Conservation (phyloP, 1,140 invertebrate genomes). For the Trissolcus basalis region DNA sequence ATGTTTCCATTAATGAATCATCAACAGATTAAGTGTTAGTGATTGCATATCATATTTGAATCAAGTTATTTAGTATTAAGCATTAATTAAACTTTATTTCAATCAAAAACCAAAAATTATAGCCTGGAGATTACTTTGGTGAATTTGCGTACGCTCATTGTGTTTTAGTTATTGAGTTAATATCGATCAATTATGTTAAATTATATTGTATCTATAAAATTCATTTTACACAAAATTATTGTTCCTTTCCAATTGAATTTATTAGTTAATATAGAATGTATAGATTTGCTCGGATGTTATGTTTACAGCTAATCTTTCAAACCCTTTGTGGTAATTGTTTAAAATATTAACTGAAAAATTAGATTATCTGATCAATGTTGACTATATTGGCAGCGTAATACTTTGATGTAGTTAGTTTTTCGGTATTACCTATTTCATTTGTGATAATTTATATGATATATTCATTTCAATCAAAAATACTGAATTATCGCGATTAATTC, state of each 20-base stretch:
- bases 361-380: too few relatives aligned
- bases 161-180: neutral
- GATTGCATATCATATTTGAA: slow-evolving; percentile 5
- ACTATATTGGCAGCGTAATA: too few relatives aligned
- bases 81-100: slow-evolving; percentile 11
- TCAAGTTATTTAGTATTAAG: slow-evolving; percentile 2
- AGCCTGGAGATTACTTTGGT: neutral
- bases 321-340: too few relatives aligned
- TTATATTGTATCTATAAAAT: slow-evolving; percentile 11
- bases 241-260: slow-evolving; percentile 6
- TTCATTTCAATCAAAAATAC: too few relatives aligned
- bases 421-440: too few relatives aligned
- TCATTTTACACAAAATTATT: slow-evolving; percentile 8
- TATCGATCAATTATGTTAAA: neutral
- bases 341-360: too few relatives aligned
- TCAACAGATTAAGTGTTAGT: slow-evolving; percentile 1
- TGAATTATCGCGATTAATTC: too few relatives aligned
- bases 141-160: too few relatives aligned
- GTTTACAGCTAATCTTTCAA: neutral
- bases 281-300: neutral
- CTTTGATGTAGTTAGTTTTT: too few relatives aligned
- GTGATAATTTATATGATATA: too few relatives aligned
- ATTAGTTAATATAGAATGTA: neutral
- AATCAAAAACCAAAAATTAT: slow-evolving; percentile 3
- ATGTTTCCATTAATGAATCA: neutral